phyloP scores from a whole-genome alignment of 1,140 invertebrate species.

The Oryzaephilus surinamensis region DNA sequence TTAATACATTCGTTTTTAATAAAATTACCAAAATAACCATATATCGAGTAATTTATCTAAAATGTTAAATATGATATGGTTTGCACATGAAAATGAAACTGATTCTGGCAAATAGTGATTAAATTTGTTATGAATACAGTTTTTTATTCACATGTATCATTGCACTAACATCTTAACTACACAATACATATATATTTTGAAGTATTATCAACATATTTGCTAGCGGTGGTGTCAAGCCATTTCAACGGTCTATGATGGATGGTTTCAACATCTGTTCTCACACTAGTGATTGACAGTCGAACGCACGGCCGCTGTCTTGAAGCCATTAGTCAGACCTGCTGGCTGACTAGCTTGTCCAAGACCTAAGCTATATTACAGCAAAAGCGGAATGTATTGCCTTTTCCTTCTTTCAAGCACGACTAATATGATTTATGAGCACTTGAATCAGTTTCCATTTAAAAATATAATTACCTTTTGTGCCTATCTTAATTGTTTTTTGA shows the following conservation, averaged over 20 bases:
- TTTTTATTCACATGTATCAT: too few species aligned
- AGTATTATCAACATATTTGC: constrained; percentile 13
- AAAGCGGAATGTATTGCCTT: not conserved
- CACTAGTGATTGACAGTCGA: constrained; percentile 19
- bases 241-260: constrained; percentile 17
- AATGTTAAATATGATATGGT: too few species aligned
- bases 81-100: not conserved
- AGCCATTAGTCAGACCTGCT: constrained; percentile 22
- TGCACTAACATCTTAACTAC: constrained; percentile 2
- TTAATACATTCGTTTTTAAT: too few species aligned
- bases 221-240: constrained; percentile 10
- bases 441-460: constrained; percentile 8
- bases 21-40: too few species aligned
- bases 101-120: not conserved
- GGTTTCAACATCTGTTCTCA: constrained; percentile 18
- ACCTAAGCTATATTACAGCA: not conserved
- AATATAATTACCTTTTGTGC: constrained; percentile 7
- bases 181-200: not conserved
- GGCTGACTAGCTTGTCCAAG: constrained; percentile 7
- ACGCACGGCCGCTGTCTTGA: constrained; percentile 20
- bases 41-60: too few species aligned
- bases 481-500: constrained; percentile 4
- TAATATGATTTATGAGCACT: constrained; percentile 12
- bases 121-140: too few species aligned
- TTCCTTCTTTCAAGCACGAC: constrained; percentile 1